A percentile compares a stretch with the other conserved stretches of the same genome.
Conservation (phyloP, 2,797 vertebrate genomes). For the Emys orbicularis region DNA sequence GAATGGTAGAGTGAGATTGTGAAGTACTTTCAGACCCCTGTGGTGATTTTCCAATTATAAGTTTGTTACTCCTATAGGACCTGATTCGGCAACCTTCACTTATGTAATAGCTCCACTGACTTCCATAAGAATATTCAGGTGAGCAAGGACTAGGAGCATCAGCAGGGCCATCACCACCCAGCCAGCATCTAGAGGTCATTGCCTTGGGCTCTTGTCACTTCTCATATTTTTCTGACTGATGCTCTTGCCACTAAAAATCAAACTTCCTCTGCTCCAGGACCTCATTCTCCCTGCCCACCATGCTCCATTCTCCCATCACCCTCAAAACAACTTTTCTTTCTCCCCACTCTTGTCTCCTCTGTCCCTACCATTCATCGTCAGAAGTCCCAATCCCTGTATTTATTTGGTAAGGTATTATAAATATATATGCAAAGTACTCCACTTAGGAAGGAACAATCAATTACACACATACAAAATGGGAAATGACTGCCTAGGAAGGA, state of each 20-base stretch:
- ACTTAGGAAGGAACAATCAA: not conserved
- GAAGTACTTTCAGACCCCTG: constrained; percentile 29
- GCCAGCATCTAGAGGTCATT: not conserved
- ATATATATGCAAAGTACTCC: too few relatives aligned
- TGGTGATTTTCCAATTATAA: constrained; percentile 1
- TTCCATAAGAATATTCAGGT: not conserved
- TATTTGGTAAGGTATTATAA: not conserved
- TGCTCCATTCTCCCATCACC: not conserved
- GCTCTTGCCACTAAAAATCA: not conserved
- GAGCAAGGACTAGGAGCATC: not conserved
- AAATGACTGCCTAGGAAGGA: not conserved
- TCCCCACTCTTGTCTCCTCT: not conserved
- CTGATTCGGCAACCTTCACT: constrained; percentile 19
- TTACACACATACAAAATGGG: not conserved
- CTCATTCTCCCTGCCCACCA: not conserved
- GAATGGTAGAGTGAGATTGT: not conserved
- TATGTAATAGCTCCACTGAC: not conserved
- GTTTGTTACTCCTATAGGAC: not conserved
- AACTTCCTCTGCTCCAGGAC: not conserved
- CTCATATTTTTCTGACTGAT: not conserved
- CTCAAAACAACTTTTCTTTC: not conserved
- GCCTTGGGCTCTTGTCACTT: not conserved
- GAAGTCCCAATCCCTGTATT: not conserved
- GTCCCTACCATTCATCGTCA: not conserved
- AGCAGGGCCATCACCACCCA: not conserved